Base-by-base conservation (phyloP, 30 jellyfish, hydroid and myxozoan genomes). In the Aurelia coerulea region DNA sequence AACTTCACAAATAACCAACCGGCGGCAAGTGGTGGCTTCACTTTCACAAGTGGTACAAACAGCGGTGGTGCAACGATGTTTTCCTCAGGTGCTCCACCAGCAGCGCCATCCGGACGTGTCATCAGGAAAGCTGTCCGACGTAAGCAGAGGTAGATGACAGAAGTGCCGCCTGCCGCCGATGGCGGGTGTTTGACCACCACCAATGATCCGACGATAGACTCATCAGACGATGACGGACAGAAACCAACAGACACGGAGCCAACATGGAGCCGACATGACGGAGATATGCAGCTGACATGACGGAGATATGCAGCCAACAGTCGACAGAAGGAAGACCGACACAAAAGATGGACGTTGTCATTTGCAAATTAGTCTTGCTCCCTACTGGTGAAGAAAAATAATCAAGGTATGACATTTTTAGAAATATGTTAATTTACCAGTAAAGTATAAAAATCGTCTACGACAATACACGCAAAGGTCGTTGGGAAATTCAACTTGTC, bases 111-210 rank as follows among this genome's bases (percentile, higher is more conserved):
- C 15, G 49, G 64, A 35, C 86, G 92, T 3, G 73, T 65, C 18
- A 71, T 83, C 13, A 73, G 73, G 65, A 75, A 66, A 49, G 92
- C 86, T 63, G 92, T 83, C 46, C 67, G 92, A 18, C 86, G 92
- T 12, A 62, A 53, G 92, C 56, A 52, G 86, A 32, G 70, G 49
- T 59, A 65, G 69, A 46, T 14, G 56, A 46, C 13, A 46, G 15
- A 46, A 46, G 56, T 9, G 56, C 56, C 56, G 56, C 56, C 56
- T 70, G 62, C 53, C 62, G 62, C 53, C 62, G 31, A 13, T 39
- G 67, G 54, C 78, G 49, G 23, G 31, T 35, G 31, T 35, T 16
- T 70, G 35, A 3, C 51, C 46, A n/a, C 42, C 84, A 42, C 15
- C 12, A 19, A 18, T 23, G 56, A 63, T 49, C 88, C 53, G 79